phyloP scores from a whole-genome alignment of 2,113 vertebrate species.

The Pelecanoides urinatrix region DNA sequence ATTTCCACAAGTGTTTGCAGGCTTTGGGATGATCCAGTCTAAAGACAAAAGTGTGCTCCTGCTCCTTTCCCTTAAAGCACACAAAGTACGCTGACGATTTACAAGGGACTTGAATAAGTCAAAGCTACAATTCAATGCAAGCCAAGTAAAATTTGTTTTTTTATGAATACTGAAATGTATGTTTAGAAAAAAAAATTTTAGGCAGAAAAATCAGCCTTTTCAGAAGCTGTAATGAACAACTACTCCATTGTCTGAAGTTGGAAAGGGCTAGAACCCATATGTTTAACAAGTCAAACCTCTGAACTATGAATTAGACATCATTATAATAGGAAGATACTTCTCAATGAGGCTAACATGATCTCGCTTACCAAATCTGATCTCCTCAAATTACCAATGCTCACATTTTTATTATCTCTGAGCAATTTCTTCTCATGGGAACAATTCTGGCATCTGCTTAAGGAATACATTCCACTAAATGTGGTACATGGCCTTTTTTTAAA shows the following conservation, averaged over 20 bases:
- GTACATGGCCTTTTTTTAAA: not conserved
- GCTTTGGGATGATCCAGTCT: slow-evolving; percentile 97
- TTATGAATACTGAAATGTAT: not conserved
- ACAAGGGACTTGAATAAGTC: not conserved
- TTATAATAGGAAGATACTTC: not conserved
- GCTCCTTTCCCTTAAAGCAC: slow-evolving; percentile 90
- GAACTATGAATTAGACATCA: not conserved
- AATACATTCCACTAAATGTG: not conserved
- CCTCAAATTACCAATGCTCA: not conserved
- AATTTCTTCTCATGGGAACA: not conserved
- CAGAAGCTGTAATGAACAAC: not conserved
- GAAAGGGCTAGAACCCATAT: not conserved
- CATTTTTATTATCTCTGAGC: not conserved
- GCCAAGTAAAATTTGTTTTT: not conserved
- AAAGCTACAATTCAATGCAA: not conserved
- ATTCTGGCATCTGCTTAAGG: not conserved
- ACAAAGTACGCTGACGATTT: not conserved
- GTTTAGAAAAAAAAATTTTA: not conserved
- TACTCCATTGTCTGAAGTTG: not conserved
- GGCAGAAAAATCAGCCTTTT: not conserved
- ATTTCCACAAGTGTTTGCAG: slow-evolving; percentile 98
- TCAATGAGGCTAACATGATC: not conserved
- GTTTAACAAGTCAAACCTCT: not conserved
- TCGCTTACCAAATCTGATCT: not conserved
- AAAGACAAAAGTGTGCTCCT: slow-evolving; percentile 98